Conservation (phyloP, 37 sponge, comb jelly and placozoan species). For the Cliona cf. orientalis region DNA sequence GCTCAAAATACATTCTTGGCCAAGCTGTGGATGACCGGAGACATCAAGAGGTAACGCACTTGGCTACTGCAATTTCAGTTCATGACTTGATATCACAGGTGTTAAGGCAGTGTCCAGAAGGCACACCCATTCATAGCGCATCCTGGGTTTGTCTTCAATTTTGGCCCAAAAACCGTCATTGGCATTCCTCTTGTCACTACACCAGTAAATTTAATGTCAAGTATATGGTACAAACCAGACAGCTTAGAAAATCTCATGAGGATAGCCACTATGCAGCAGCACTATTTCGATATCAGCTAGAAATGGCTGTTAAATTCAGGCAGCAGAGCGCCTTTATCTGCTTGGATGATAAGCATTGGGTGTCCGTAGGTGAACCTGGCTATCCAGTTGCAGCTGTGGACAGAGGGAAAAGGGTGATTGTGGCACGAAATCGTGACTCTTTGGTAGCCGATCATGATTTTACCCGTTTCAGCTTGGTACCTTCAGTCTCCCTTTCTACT, state of each 20-base stretch:
- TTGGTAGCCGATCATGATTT: conserved; percentile 50
- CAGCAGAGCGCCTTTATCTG: conserved; percentile 7
- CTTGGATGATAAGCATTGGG: conserved; percentile 46
- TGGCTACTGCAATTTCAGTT: too few species aligned
- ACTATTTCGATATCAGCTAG: conserved; percentile 40
- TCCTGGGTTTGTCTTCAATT: too few species aligned
- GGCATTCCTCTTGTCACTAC: conserved; percentile 33
- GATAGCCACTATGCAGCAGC: conserved; percentile 46
- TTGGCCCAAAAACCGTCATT: too few species aligned
- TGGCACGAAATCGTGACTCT: conserved; percentile 1
- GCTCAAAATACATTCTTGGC: too few species aligned
- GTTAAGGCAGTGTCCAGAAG: too few species aligned
- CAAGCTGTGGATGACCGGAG: too few species aligned
- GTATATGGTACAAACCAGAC: conserved; percentile 47
- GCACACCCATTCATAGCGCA: too few species aligned
- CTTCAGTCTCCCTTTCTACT: conserved; percentile 9
- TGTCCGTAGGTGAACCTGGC: conserved; percentile 64
- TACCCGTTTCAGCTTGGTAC: conserved; percentile 4
- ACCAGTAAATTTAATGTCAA: conserved; percentile 40
- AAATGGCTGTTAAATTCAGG: conserved; percentile 27
- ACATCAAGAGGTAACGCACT: too few species aligned
- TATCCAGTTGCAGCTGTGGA: conserved; percentile 72
- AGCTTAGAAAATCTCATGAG: conserved; percentile 36
- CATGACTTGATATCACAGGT: too few species aligned
- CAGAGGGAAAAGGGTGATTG: conserved; percentile 25